Conservation (phyloP, 2,797 vertebrate genomes). For the Danionella dracula region DNA sequence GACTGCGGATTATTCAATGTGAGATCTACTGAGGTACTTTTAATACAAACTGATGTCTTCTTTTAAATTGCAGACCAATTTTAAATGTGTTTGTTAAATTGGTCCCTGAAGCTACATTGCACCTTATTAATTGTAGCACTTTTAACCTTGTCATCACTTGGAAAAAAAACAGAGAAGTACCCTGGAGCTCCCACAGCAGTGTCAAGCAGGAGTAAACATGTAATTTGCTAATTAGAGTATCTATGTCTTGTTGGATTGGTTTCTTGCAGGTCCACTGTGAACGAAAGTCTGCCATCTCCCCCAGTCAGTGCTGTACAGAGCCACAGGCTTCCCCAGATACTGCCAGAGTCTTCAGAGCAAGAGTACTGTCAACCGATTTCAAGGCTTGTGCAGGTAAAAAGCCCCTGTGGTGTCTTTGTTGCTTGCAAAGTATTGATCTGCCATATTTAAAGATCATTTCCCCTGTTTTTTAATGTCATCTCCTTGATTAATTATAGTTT, state of each 20-base stretch:
- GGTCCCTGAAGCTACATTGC: slow-evolving; percentile 26
- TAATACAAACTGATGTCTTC: neutral
- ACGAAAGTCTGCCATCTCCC: slow-evolving; percentile 55
- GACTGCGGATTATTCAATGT: slow-evolving; percentile 24
- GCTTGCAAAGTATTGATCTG: neutral
- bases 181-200: neutral
- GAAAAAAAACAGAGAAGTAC: slow-evolving; percentile 3
- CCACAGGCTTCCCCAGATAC: slow-evolving; percentile 68
- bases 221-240: slow-evolving; percentile 8
- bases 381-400: slow-evolving; percentile 61
- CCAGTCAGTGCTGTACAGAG: slow-evolving; percentile 36
- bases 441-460: neutral
- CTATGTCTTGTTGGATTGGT: slow-evolving; percentile 13
- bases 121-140: slow-evolving; percentile 25
- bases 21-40: slow-evolving; percentile 18
- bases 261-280: slow-evolving; percentile 57
- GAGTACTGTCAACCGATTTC: slow-evolving; percentile 42
- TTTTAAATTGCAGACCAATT: neutral
- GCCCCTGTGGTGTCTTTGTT: neutral
- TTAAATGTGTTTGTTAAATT: slow-evolving; percentile 33
- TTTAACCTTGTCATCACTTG: slow-evolving; percentile 18
- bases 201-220: slow-evolving; percentile 9
- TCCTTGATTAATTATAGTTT: neutral
- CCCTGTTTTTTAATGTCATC: neutral
- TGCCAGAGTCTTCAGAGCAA: slow-evolving; percentile 55